Evolutionary conservation across 2,888 invertebrate species (phyloP), one percentile per base, ranked within the genome.

Genomic region (Heliconius charithonia): DNA sequence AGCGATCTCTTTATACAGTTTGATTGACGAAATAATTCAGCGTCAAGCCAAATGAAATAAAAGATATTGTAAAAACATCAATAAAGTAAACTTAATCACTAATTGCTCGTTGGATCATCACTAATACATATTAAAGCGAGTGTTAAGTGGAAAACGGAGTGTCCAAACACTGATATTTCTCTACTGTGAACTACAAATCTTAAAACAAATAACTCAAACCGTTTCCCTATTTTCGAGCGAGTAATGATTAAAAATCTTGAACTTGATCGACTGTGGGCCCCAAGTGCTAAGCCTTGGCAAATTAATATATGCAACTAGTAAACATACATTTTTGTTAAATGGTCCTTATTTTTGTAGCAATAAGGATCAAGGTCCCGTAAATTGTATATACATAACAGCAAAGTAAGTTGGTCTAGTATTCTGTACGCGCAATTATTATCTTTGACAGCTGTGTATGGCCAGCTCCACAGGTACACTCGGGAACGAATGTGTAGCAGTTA

Each of bases 401-500:
- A 87, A 86, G 78, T 82, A 83, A 82, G 79, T 87, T 90, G 88
- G 91, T 87, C 86, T 87, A 89, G 88, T 90, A 89, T 91, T 92
- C 90, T 92, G 90, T 92, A 90, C 91, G 88, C 89, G 91, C 92
- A 94, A 93, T 94, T 93, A 94, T 91, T 85, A 89, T 90, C 90
- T 93, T 92, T 93, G 94, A 93, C 94, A 93, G 91, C 88, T 87
- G 85, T 89, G 89, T 91, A 89, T 87, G 86, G 84, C 83, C 82
- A 83, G 83, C 84, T 85, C 84, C 82, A 82, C 87, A 87, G 86
- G 91, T 91, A 93, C 89, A 89, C 89, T 86, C 87, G 85, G 80
- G 85, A 87, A 90, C 86, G 92, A 91, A 87, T 88, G 82, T 76
- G 72, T 81, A 73, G 76, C 62, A 75, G 78, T 80, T 81, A 79